Evolutionary conservation across 2,113 vertebrate species (phyloP).

Genomic region (Paralichthys olivaceus): DNA sequence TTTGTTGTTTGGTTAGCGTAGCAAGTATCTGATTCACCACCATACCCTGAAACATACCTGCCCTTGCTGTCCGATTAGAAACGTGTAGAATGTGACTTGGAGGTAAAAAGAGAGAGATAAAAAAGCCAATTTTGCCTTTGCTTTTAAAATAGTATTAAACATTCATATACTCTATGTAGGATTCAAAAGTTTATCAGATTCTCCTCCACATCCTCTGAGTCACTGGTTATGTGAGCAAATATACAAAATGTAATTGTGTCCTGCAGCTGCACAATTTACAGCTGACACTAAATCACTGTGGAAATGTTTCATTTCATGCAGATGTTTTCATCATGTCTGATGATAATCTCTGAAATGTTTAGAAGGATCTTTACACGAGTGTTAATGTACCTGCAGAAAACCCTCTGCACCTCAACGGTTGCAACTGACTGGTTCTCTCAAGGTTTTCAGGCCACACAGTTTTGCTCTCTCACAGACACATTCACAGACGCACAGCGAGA

Average conservation of each 20-base stretch:
- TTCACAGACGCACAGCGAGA: not conserved
- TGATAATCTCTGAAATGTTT: slow-evolving; percentile 26
- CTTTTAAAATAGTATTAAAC: not conserved
- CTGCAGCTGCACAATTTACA: slow-evolving; percentile 51
- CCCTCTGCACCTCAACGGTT: not conserved
- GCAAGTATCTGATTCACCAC: too few relatives aligned
- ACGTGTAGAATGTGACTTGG: too few relatives aligned
- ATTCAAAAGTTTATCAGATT: slow-evolving; percentile 2
- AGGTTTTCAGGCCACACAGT: not conserved
- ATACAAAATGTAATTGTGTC: slow-evolving; percentile 46
- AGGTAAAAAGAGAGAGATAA: not conserved
- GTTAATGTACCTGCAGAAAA: slow-evolving; percentile 1
- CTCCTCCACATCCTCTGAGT: slow-evolving; percentile 4
- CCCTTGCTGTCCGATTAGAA: not conserved
- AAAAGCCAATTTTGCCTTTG: not conserved
- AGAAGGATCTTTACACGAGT: slow-evolving; percentile 19
- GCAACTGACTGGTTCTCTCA: not conserved
- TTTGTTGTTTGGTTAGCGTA: not conserved
- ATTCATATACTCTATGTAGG: not conserved
- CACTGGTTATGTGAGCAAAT: slow-evolving; percentile 14
- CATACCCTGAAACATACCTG: not conserved
- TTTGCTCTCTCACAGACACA: not conserved
- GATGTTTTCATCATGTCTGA: slow-evolving; percentile 41
- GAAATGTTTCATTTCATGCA: slow-evolving; percentile 24
- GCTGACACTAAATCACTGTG: slow-evolving; percentile 30